Evolutionary conservation across 1,140 invertebrate species (phyloP), one percentile per base, ranked within the genome.

Genomic region (Drosophila serrata): DNA sequence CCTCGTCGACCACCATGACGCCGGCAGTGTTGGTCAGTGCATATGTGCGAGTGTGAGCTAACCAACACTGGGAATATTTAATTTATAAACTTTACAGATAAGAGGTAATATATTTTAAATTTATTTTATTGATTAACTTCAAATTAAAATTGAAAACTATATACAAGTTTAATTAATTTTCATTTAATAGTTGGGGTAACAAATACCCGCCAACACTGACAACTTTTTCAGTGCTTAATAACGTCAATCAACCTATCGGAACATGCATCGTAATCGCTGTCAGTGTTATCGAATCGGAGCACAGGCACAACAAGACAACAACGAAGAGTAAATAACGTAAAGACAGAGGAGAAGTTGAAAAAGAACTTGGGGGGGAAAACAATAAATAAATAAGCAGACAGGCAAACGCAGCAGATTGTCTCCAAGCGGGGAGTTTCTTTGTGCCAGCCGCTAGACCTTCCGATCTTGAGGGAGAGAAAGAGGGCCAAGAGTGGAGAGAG

Each of bases 321-420:
- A 29, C 40, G 29, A 43, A 15, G 60, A 45, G 22, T 75, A 76
- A 76, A 75, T 65, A 76, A 65, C 22, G 39, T 31, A 53, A 56
- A 75, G 51, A 29, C 42, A 64, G 42, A 29, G 19, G 31, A 40
- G 46, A 55, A 61, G 37, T 29, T 43, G 11, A 22, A 43, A 39
- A 13, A 39, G n/a, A 15, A 22, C n/a, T 24, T 24, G 24, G 24
- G 24, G 4, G 4, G 2, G 4, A 24, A 11, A 17, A 42, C 5
- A 15, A n/a, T n/a, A 12, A 33, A 17, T 9, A 4, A 40, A 9
- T 12, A 33, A 6, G 43, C 48, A 33, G 35, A 15, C 45, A 33
- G 49, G 19, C 49, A 19, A 19, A 9, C 17, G 17, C 37, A 58
- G 49, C 12, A 60, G 61, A 49, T 65, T 27, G 62, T 19, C 43